Conservation (phyloP, 1,140 invertebrate species). For the Ctenoplectra terminalis region DNA sequence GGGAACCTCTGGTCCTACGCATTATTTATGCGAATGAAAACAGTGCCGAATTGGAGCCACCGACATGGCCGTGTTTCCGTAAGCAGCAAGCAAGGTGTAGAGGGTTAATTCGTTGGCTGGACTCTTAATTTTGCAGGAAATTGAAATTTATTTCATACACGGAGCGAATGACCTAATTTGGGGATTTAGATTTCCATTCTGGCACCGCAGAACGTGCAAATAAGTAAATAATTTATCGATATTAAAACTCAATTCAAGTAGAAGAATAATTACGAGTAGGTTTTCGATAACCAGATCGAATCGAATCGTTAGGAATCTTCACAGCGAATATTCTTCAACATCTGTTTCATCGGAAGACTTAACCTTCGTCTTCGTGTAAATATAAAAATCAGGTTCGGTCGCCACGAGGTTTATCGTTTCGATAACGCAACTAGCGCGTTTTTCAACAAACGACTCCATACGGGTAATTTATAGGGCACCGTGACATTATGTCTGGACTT, state of each 20-base stretch:
- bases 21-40: conserved; percentile 53
- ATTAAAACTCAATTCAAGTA: too few relatives aligned
- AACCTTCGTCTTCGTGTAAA: not conserved
- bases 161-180: too few relatives aligned
- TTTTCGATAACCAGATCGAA: too few relatives aligned
- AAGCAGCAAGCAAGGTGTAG: not conserved
- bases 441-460: conserved; percentile 74
- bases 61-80: not conserved
- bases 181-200: too few relatives aligned
- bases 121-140: not conserved
- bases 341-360: not conserved
- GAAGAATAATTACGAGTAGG: not conserved
- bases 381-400: conserved; percentile 61
- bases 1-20: conserved; percentile 23
- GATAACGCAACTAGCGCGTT: conserved; percentile 64
- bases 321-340: not conserved
- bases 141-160: not conserved
- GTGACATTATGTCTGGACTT: conserved; percentile 79
- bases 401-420: conserved; percentile 72
- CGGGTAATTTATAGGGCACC: conserved; percentile 78
- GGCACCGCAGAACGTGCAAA: too few relatives aligned
- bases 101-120: not conserved
- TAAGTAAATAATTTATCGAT: too few relatives aligned
- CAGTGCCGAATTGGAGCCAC: conserved; percentile 39
- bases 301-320: too few relatives aligned